Base-by-base conservation (phyloP, 2,888 invertebrate species). In the Adelphocoris suturalis region DNA sequence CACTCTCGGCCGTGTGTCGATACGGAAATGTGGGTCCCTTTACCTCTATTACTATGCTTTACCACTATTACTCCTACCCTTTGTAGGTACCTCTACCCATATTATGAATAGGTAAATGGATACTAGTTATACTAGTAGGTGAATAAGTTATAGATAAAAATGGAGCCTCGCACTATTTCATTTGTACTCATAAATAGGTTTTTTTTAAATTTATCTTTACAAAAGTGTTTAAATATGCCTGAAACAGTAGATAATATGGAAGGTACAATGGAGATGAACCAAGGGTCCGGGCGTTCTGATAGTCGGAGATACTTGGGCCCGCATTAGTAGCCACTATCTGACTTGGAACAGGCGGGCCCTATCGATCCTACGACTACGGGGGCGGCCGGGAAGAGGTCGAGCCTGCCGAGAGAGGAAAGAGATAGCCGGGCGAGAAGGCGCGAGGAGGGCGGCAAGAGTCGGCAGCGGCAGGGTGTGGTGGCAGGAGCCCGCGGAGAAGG, bases 321-420 rank as follows among this genome's bases (percentile, higher is more conserved):
- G 75, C 86, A 86, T 86, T 86, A 86, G 86, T 86, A 86, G 86
- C 86, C 86, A 75, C 86, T 86, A 86, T 86, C 86, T 86, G 86
- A 86, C 86, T 86, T 61, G 86, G 48, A 86, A 75, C 86, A 86
- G 86, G 86, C 86, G 75, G 86, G 61, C 75, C 68, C 86, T 86
- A 86, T 86, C 86, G 86, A 86, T 86, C 86, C 86, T 47, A 47
- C 86, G 46, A 61, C 86, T 12, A 23, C 61, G 75, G 86, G 46
- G 55, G 86, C 11, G 46, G 52, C 48, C 84, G 55, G 55, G 55
- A 55, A 61, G 68, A 86, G 68, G 46, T 75, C 37, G 61, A 48
- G 86, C 46, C n/a, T 75, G 75, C 37, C 37, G 75, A 46, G 47
- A 14, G 46, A 80, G 23, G 86, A 75, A 75, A 75, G 75, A 47